Evolutionary conservation across 2,797 vertebrate genomes (phyloP), one percentile per base, ranked within the genome.

Genomic region (Kryptopterus vitreolus): DNA sequence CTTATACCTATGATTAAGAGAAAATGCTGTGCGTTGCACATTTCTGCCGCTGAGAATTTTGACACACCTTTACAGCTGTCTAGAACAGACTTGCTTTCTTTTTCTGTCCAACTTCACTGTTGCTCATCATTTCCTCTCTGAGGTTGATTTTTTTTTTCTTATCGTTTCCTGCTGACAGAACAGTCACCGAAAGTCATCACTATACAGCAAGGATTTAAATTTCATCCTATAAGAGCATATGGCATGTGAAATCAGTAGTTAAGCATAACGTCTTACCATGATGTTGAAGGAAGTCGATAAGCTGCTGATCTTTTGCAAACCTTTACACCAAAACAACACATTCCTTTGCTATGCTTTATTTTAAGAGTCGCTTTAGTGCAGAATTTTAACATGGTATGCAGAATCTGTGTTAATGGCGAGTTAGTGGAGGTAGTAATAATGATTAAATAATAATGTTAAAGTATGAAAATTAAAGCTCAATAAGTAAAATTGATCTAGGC

Each of bases 161-260:
- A n/a, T 33, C 50, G 31, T 71, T 71, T 71, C 69, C 69, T 71
- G 50, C 20, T 53, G 18, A 31, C 22, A 22, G 29, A 33, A 71
- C 69, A 29, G 69, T 71, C 50, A 71, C 29, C 35, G 26, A 70
- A 52, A 15, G 50, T 29, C 50, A 35, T 10, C 50, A 8, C 1
- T 71, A 53, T 35, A 29, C 29, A 71, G 9, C 50, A 71, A 35
- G 20, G 29, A 71, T 71, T 71, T n/a, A 2, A 33, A 22, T 33
- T 33, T n/a, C n/a, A 11, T 31, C 2, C 20, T 71, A 31, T 35
- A 71, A 55, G 5, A 35, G 29, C 69, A 53, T 53, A 18, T 33
- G 22, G 18, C 18, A 6, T 33, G 12, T 22, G 24, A 12, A 71
- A 52, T 2, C 24, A 24, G 7, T 31, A 71, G 26, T 53, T 52